Base-by-base conservation (phyloP, 2,113 vertebrate genomes). In the Actinemys pallida region DNA sequence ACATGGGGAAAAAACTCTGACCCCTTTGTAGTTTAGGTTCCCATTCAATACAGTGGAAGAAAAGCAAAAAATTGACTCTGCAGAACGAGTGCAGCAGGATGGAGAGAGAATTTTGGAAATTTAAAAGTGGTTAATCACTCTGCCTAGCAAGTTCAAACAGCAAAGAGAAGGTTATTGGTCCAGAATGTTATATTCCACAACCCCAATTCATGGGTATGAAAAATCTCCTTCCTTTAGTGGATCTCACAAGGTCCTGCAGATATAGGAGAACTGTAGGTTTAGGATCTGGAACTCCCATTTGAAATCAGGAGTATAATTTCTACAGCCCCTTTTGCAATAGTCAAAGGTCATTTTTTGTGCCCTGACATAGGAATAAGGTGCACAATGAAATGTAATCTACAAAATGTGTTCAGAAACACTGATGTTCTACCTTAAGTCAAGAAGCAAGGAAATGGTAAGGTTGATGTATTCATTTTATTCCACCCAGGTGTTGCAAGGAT, bases 381-480 rank as follows among this genome's bases (percentile, higher is more conserved):
- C 53, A 82, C 52, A 52, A 65, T 88, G 3, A 85, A 83, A 82
- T 82, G 47, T 86, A 3, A 87, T 35, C 47, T 47, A 76, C 25
- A 59, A 42, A 87, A 82, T 91, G 54, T 52, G 81, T 84, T 95
- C 42, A 10, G n/a, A 72, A 72, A 72, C 65, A 72, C 8, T 80
- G 75, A 89, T 92, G 3, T 29, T 83, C 80, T 93, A 56, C 35
- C 2, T 42, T 96, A 81, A 84, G 62, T 92, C 62, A 82, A 90
- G 96, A 86, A 35, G 1, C 19, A 86, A 88, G 31, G 45, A 86
- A 83, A 88, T 53, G 52, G 24, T 10, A 59, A 59, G 56, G 52
- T 19, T 82, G 35, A 7, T 91, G 35, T 27, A 81, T 94, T 94
- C 56, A 83, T 84, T 84, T 93, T 84, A 47, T 91, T 53, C 7